Evolutionary conservation across 2,888 invertebrate species (phyloP), one percentile per base, ranked within the genome.

Genomic region (Clivina fossor): DNA sequence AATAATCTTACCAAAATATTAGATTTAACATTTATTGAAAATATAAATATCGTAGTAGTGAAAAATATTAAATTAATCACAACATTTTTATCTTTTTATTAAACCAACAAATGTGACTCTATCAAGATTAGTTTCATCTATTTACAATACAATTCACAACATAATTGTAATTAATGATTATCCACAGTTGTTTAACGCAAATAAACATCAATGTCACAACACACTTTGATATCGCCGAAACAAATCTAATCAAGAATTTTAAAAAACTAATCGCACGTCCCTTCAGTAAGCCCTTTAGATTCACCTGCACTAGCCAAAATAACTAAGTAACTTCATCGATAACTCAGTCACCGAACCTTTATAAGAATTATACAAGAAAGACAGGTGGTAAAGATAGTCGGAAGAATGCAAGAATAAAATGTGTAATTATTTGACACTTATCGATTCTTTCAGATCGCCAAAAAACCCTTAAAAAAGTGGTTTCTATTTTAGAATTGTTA

Each of bases 381-480:
- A n/a, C n/a, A n/a, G n/a, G n/a, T 16, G 13, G 4, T 20, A 40
- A 19, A 51, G 51, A 43, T 51, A 43, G 8, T 15, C 9, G 7
- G 43, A 28, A 32, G 51, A 51, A 41, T 51, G 38, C 32, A 4
- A 16, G 30, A 50, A 41, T 51, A 33, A 43, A 41, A 41, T 43
- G 43, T 43, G 41, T 51, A 51, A 51, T 51, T 51, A 51, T 51
- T 51, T 51, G 51, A 51, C 51, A 51, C 41, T 51, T 51, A 51
- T 51, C 51, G 41, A 43, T 33, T 20, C 11, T 38, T 20, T 30
- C 15, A 18, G 50, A 50, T 50, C 50, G 40, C 28, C 18, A 40
- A 33, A 48, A 30, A 44, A 51, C 32, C 51, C 51, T 51, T 51
- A n/a, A n/a, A n/a, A n/a, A n/a, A n/a, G n/a, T n/a, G n/a, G n/a